Conservation (phyloP, 2,113 vertebrate genomes). For the Zosterops borbonicus region DNA sequence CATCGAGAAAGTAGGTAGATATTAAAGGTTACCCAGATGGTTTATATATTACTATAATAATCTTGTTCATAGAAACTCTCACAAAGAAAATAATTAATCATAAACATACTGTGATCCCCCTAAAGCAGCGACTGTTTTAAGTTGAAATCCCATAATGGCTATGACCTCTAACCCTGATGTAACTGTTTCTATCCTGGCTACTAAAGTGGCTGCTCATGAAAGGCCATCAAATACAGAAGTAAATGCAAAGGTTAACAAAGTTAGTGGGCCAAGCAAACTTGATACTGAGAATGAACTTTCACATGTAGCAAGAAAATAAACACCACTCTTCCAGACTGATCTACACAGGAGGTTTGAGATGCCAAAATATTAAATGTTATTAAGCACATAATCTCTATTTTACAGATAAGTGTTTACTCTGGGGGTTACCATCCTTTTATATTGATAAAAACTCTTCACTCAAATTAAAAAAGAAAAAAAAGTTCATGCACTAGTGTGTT, state of each 20-base stretch:
- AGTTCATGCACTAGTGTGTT: background rate
- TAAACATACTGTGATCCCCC: conserved; percentile 69
- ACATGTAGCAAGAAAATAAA: conserved; percentile 81
- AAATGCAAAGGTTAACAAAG: conserved; percentile 83
- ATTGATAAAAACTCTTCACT: conserved; percentile 47
- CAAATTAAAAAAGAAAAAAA: conserved; percentile 19
- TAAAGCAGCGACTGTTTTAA: conserved; percentile 71
- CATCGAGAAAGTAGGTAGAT: conserved; percentile 55
- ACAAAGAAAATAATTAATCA: conserved; percentile 75
- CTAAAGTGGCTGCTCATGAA: conserved; percentile 71
- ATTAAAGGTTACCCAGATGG: conserved; percentile 62
- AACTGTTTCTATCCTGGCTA: conserved; percentile 73
- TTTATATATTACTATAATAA: conserved; percentile 66
- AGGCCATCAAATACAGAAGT: conserved; percentile 75
- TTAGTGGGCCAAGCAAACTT: conserved; percentile 85
- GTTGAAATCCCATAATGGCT: conserved; percentile 77
- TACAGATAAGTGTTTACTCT: conserved; percentile 71
- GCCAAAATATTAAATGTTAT: conserved; percentile 74
- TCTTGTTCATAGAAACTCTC: conserved; percentile 68
- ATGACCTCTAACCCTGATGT: conserved; percentile 78
- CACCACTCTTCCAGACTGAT: conserved; percentile 64
- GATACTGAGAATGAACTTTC: conserved; percentile 84
- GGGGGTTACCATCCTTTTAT: conserved; percentile 62
- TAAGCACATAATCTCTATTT: conserved; percentile 71
- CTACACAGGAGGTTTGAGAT: conserved; percentile 76